Conservation (phyloP, 2,797 vertebrate genomes). For the Avahi laniger region DNA sequence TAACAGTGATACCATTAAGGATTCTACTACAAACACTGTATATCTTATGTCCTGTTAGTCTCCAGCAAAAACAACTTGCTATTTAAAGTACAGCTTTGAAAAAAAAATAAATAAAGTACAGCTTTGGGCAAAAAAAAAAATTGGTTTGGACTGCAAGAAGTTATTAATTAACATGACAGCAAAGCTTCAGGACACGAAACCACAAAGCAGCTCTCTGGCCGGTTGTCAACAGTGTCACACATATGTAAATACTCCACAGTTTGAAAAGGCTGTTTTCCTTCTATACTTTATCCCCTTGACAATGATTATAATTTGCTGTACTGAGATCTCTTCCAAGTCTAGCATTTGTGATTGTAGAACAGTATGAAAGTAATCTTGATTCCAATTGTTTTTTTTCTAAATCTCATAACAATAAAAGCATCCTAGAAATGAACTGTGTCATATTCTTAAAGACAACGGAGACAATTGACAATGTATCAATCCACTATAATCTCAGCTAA, state of each 20-base stretch:
- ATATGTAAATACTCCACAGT: slow-evolving; percentile 69
- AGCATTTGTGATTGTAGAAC: slow-evolving; percentile 51
- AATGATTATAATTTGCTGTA: slow-evolving; percentile 39
- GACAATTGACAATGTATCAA: background rate
- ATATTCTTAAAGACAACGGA: background rate
- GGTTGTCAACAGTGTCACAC: slow-evolving; percentile 32
- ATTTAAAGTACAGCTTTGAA: slow-evolving; percentile 54
- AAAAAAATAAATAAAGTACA: slow-evolving; percentile 42
- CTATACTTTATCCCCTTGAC: slow-evolving; percentile 54
- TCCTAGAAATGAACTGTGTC: background rate
- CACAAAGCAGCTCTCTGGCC: slow-evolving; percentile 53
- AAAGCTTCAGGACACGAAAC: slow-evolving; percentile 62
- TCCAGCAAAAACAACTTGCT: slow-evolving; percentile 54
- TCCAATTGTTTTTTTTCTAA: background rate
- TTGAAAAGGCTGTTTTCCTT: slow-evolving; percentile 45
- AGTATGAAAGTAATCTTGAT: slow-evolving; percentile 35
- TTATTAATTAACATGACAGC: slow-evolving; percentile 73
- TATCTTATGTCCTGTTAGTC: background rate
- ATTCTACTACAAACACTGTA: background rate
- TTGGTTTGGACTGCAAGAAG: slow-evolving; percentile 49
- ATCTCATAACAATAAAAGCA: slow-evolving; percentile 28
- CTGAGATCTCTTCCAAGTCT: slow-evolving; percentile 57
- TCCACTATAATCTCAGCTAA: background rate
- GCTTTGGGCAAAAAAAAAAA: background rate
- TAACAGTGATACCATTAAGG: background rate